These are phyloP conservation scores for Platygyra sinensis DNA, from an alignment of 64 coral and sea anemone species.

Conservation along the genomic window DNA sequence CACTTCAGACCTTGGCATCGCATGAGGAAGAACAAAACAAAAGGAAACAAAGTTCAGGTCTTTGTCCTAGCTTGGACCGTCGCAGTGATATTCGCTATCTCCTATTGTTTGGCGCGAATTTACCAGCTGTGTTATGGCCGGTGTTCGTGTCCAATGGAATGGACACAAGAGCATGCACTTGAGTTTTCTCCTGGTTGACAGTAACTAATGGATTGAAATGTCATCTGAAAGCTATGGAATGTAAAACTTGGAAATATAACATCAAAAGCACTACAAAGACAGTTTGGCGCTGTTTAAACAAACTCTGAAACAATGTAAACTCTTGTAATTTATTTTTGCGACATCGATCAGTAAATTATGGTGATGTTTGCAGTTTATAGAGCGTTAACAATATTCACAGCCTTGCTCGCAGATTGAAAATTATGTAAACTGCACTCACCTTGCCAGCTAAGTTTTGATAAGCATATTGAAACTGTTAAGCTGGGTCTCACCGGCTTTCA, in stretches of 20 bases:
- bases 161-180: background rate
- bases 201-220: background rate
- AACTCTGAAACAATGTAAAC: constrained; percentile 28
- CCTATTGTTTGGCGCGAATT: background rate
- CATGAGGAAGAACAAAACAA: too few relatives aligned
- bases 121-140: background rate
- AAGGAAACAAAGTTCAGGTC: too few relatives aligned
- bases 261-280: constrained; percentile 32
- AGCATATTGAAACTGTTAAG: background rate
- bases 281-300: constrained; percentile 8
- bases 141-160: background rate
- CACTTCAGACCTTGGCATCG: too few relatives aligned
- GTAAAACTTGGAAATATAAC: background rate
- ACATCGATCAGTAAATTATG: constrained; percentile 1
- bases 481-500: background rate
- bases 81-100: background rate
- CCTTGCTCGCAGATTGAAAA: background rate
- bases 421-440: background rate
- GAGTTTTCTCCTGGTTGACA: background rate
- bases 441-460: background rate
- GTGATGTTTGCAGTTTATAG: background rate
- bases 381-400: background rate
- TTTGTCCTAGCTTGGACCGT: background rate
- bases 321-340: constrained; percentile 1
- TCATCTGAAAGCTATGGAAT: constrained; percentile 12